Base-by-base conservation (phyloP, 1,140 invertebrate species). In the Anagrus nilaparvatae region DNA sequence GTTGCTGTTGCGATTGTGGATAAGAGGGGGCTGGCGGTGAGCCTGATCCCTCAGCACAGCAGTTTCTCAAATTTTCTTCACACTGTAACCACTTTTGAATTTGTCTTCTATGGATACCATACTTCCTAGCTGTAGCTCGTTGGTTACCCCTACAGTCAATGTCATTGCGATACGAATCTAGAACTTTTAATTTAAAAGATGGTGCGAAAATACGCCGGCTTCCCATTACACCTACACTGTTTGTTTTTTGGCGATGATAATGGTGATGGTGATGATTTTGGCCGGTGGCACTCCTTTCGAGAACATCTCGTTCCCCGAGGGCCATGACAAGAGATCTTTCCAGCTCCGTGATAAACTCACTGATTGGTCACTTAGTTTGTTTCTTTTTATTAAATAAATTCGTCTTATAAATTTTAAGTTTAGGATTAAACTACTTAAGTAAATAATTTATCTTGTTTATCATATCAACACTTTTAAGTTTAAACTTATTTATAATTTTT, bases 71-170 rank as follows among this genome's bases (percentile, higher is more conserved):
- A 53, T 78, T 78, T 23, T 75, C 75, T 60, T 88, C 84, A 50
- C 80, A 82, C 62, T 87, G 85, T 40, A 90, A 60, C 86, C 86
- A 90, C 70, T 90, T 88, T 61, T 89, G 85, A 39, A 90, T 87
- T 60, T 89, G 85, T 19, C 85, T 70, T 10, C 86, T 72, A 58
- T 89, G 85, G 36, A 89, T 88, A 13, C 82, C 82, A 57, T 87
- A 89, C 61, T 90, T 89, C 44, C 85, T 74, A 5, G 86, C 87
- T 2, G 86, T 88, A 0, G 87, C 82, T 12, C 84, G 69, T 56
- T 88, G 85, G 61, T 89, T 89, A 8, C 84, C 84, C 50, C 83
- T 78, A 60, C 85, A 89, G 57, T 88, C 85, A 20, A 77, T 74
- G 59, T 90, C 85, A 46, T 78, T 75, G 33, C 84, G 71, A 58